Base-by-base conservation (phyloP, 2,113 vertebrate genomes). In the Hemicordylus capensis region DNA sequence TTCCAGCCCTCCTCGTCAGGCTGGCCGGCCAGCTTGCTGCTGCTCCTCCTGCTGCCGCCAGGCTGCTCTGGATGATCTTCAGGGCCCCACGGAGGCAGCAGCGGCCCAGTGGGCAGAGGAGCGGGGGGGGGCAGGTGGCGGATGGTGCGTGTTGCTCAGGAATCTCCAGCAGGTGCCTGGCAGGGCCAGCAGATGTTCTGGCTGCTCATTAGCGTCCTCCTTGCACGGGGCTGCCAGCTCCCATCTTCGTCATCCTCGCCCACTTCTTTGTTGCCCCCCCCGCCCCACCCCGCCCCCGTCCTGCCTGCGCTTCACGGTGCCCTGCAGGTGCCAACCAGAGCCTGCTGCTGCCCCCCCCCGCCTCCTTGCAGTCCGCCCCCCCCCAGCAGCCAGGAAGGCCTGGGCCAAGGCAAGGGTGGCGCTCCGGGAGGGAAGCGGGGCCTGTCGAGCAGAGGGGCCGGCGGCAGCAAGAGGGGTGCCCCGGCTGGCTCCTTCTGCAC, bases 101-200 rank as follows among this genome's bases (percentile, higher is more conserved):
- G 51, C 31, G 24, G 76, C 26, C 56, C 42, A 17, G 9, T 9
- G 12, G 59, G 59, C 26, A 3, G 2, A 37, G 37, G 48, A 80
- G 56, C 37, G 2, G 6, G 22, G 34, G 70, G 42, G 44, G 80
- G 85, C 79, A 81, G 79, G 73, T 46, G 24, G 73, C 3, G 12
- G 78, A 8, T 0, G 19, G 44, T 10, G 28, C 20, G 26, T 24
- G 77, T 3, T 37, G 78, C 61, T 37, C 78, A 56, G 78, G 79
- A 59, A 81, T 86, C 85, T 67, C 26, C 34, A 48, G 73, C 61
- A 59, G 70, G 56, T 2, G 46, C 66, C 69, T 72, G 56, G 54
- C 83, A 74, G 84, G 69, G 34, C 76, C 44, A 74, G 12, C 85
- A 87, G 85, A 59, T 82, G 85, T 67, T 84, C 34, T 17, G 12